Base-by-base conservation (phyloP, 2,113 vertebrate species). In the Phrynosoma blainvillii region DNA sequence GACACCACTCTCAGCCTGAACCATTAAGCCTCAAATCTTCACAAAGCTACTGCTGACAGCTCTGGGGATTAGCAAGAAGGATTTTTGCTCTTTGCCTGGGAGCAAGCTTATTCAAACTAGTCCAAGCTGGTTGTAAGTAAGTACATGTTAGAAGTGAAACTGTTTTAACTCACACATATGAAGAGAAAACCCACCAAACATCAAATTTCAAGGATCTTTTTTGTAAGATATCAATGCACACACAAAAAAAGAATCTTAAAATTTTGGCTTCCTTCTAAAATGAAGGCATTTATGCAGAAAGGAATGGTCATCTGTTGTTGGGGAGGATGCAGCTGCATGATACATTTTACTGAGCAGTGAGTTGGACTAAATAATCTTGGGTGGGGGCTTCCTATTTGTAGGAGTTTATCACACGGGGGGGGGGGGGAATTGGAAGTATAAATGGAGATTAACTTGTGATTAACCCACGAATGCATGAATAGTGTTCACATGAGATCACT, bases 21-120 rank as follows among this genome's bases (percentile, higher is more conserved):
- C 7, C 52, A 21, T 54, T 89, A 65, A 87, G 82, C 16, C 79
- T 88, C 47, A 92, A 88, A 86, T 52, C 36, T 93, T 91, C 85
- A 93, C 30, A 93, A 79, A 88, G 79, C 42, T 81, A 36, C 10
- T 3, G 71, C 79, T 87, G 59, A 90, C 27, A n/a, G 36, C 30
- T 73, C 40, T 73, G 0, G 1, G 84, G 79, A 62, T 90, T 86
- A 87, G 30, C 47, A 90, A 89, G 36, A 62, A 93, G 47, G 80
- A 20, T 92, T 84, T 91, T 56, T 86, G 84, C 2, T 18, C 5
- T 62, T 87, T 56, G 82, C 0, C 2, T 87, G 78, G 0, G 0
- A 92, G 78, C 78, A 42, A 87, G 84, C n/a, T 52, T 13, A 18
- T 86, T 86, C 0, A 92, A 90, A 92, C 32, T 68, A 75, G 8